phyloP scores from a whole-genome alignment of 2,888 invertebrate species.

The Ichneumoninae sp. region DNA sequence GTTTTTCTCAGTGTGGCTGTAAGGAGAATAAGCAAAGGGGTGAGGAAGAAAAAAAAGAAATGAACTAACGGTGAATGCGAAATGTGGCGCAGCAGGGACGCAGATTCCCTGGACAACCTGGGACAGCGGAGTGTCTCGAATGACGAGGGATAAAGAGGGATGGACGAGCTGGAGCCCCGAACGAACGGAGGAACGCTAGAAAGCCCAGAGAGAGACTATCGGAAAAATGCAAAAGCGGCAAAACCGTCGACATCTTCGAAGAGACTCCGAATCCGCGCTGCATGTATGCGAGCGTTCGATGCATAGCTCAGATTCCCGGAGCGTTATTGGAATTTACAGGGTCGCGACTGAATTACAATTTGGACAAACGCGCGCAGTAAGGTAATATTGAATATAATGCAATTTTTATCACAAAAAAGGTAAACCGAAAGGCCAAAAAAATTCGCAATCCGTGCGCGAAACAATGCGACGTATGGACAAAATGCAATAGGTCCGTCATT shows the following conservation, averaged over 20 bases:
- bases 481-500: too few species aligned
- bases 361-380: not conserved
- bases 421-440: not conserved
- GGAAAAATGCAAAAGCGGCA: slow-evolving; percentile 41
- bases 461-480: not conserved
- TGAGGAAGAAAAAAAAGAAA: too few species aligned
- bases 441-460: not conserved
- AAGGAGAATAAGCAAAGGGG: too few species aligned
- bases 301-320: slow-evolving; percentile 53
- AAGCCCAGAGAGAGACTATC: slow-evolving; percentile 11
- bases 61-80: slow-evolving; percentile 10
- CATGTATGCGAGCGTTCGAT: slow-evolving; percentile 29
- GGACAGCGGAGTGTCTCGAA: slow-evolving; percentile 45
- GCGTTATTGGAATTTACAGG: slow-evolving; percentile 35
- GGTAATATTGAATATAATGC: not conserved
- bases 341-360: slow-evolving; percentile 19
- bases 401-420: not conserved
- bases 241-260: not conserved
- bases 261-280: slow-evolving; percentile 28
- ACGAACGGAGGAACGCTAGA: slow-evolving; percentile 14
- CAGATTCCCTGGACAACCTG: slow-evolving; percentile 12
- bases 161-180: slow-evolving; percentile 9
- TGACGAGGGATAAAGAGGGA: not conserved
- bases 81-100: slow-evolving; percentile 4
- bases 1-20: too few species aligned